These are phyloP conservation scores for Centropristis striata DNA, from an alignment of 2,113 vertebrate species.

Conservation along the genomic window DNA sequence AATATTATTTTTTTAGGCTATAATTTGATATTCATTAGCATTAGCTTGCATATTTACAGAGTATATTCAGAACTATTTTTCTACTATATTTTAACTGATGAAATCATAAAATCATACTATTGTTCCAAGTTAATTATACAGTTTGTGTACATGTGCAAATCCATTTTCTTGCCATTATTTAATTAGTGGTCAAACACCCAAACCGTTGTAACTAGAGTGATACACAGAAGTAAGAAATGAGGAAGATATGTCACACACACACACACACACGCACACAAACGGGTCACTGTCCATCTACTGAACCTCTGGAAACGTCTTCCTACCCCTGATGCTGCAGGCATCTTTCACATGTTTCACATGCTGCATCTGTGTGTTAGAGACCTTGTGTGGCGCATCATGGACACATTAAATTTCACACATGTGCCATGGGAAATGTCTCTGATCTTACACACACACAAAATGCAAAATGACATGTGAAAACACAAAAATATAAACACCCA, in stretches of 20 bases:
- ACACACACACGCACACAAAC: neutral
- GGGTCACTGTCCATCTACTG: neutral
- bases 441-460: neutral
- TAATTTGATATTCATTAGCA: neutral
- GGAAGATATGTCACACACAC: neutral
- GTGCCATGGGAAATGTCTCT: neutral
- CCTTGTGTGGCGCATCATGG: constrained; percentile 18
- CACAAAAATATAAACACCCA: neutral
- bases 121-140: neutral
- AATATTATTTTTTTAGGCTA: neutral
- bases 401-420: constrained; percentile 32
- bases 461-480: neutral
- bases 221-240: too few relatives aligned
- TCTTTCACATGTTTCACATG: constrained; percentile 10
- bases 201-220: too few relatives aligned
- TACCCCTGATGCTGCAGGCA: neutral
- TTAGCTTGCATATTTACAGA: neutral
- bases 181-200: neutral
- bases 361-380: neutral
- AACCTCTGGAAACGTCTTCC: constrained; percentile 17
- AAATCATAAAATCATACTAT: neutral
- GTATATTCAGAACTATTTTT: neutral
- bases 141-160: neutral
- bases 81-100: too few relatives aligned
- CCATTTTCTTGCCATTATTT: neutral